Percentiles rank a stretch among this genome's conserved stretches.
These are phyloP conservation scores for Eupithecia abbreviata DNA, from an alignment of 2,888 invertebrate genomes.

Conservation along the genomic window DNA sequence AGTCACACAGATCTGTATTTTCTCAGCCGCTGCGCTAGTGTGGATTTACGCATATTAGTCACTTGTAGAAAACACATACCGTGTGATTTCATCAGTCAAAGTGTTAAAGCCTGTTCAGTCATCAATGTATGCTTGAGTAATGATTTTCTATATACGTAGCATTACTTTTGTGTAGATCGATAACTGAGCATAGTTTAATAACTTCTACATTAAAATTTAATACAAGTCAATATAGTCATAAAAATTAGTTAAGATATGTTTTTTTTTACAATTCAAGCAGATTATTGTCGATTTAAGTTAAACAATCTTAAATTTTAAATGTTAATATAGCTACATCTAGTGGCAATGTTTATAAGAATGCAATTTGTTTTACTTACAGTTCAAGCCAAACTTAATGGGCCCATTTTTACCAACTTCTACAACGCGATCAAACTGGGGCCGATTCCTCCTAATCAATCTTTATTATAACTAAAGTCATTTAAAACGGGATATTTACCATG, in stretches of 20 bases:
- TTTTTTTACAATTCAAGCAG: slow-evolving; percentile 21
- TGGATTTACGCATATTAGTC: too few relatives aligned
- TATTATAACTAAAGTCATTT: too few relatives aligned
- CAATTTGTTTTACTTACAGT: not conserved
- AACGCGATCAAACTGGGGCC: not conserved
- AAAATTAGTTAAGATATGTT: slow-evolving; percentile 17
- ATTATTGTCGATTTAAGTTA: slow-evolving; percentile 25
- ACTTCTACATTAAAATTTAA: not conserved
- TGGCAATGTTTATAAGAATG: slow-evolving; percentile 48
- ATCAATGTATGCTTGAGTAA: too few relatives aligned
- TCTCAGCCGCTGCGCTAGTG: too few relatives aligned
- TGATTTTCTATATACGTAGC: too few relatives aligned
- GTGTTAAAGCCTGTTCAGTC: too few relatives aligned
- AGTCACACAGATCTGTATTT: too few relatives aligned
- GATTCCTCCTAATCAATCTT: too few relatives aligned
- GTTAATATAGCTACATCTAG: slow-evolving; percentile 38
- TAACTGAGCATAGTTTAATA: not conserved
- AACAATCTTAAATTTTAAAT: slow-evolving; percentile 24
- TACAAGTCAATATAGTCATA: not conserved
- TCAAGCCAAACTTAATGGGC: not conserved
- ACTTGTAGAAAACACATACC: too few relatives aligned
- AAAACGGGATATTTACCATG: too few relatives aligned
- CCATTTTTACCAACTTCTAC: not conserved
- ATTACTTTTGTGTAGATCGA: too few relatives aligned
- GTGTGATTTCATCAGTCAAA: too few relatives aligned